phyloP scores from a whole-genome alignment of 2,888 invertebrate species.

The Matsumyia berberina region DNA sequence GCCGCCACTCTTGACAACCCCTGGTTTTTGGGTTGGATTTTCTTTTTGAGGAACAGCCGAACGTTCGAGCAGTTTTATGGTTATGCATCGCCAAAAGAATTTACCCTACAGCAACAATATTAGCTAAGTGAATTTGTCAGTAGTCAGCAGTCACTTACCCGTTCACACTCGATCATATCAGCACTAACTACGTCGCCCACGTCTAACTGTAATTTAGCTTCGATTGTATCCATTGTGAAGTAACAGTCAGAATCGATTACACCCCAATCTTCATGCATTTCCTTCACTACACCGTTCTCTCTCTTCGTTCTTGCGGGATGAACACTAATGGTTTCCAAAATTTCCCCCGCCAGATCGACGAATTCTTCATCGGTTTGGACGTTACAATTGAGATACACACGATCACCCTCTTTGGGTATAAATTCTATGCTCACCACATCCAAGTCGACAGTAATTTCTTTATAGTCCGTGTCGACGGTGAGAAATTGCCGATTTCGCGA shows the following conservation, averaged over 20 bases:
- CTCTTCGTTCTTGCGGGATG: conserved; percentile 87
- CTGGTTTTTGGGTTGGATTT: conserved; percentile 7
- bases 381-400: conserved; percentile 87
- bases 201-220: conserved; percentile 85
- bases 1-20: conserved; percentile 80
- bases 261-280: conserved; percentile 85
- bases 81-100: conserved; percentile 80
- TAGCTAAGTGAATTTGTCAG: neutral
- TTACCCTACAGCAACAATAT: conserved; percentile 30
- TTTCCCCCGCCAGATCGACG: conserved; percentile 85
- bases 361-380: conserved; percentile 87
- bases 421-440: conserved; percentile 87
- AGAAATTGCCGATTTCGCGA: conserved; percentile 79
- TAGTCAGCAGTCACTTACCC: conserved; percentile 76
- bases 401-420: conserved; percentile 89
- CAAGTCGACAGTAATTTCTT: conserved; percentile 86
- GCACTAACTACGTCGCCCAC: conserved; percentile 87
- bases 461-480: conserved; percentile 85
- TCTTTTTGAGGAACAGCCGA: conserved; percentile 30
- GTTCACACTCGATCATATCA: conserved; percentile 90
- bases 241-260: conserved; percentile 86
- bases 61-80: conserved; percentile 78
- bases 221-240: conserved; percentile 86
- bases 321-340: conserved; percentile 87
- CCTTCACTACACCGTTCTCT: conserved; percentile 83